phyloP scores from a whole-genome alignment of 92 coral and sea anemone species.

The Actinernus sp. region DNA sequence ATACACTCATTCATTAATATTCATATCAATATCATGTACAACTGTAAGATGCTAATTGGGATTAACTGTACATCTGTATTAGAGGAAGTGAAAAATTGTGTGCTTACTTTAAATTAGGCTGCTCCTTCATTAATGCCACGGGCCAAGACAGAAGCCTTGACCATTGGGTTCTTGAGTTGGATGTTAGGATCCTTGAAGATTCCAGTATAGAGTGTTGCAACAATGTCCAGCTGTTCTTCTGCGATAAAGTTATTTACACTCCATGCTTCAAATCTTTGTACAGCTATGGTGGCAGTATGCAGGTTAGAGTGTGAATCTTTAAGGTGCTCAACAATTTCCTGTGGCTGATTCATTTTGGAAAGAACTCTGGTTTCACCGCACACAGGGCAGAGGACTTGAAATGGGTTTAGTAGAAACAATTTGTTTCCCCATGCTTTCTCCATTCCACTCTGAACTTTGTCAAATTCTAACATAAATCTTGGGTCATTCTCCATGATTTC shows the following conservation, averaged over 20 bases:
- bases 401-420: constrained; percentile 37
- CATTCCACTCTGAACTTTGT: constrained; percentile 42
- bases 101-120: constrained; percentile 8
- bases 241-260: constrained; percentile 21
- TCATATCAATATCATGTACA: no score
- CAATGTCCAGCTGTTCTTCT: constrained; percentile 11
- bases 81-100: no score
- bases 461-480: constrained; percentile 43
- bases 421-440: constrained; percentile 39
- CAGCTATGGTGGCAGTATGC: constrained; percentile 1
- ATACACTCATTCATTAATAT: no score
- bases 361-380: constrained; percentile 39
- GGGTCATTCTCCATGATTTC: constrained; percentile 33
- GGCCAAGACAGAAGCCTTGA: constrained; percentile 53
- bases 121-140: constrained; percentile 52
- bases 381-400: constrained; percentile 57
- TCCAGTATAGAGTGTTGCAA: constrained; percentile 10
- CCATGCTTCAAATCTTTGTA: constrained; percentile 30
- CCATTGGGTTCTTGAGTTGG: constrained; percentile 10
- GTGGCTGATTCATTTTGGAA: constrained; percentile 32
- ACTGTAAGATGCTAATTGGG: no score
- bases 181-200: constrained; percentile 22
- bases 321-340: constrained; percentile 12
- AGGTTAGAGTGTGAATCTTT: constrained; percentile 5
- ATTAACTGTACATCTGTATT: no score